Evolutionary conservation across 2,797 vertebrate genomes (phyloP).

Genomic region (Myioborus melanocephalus): DNA sequence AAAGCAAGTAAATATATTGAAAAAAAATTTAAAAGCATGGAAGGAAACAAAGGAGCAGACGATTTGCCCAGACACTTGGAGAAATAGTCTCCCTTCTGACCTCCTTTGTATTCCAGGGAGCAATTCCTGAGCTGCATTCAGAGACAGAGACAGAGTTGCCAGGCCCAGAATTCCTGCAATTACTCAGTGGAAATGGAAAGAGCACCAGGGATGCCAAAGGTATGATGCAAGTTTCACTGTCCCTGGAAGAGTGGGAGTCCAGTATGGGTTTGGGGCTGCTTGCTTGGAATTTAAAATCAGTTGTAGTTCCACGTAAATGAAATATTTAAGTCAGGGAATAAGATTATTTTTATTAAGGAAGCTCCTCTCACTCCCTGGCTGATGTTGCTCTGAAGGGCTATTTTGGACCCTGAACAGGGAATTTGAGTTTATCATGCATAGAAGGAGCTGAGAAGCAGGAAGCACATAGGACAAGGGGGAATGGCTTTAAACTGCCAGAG

Average conservation of each 20-base stretch:
- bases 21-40: not conserved
- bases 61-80: not conserved
- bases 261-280: not conserved
- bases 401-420: not conserved
- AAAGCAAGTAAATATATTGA: not conserved
- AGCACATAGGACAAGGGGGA: not conserved
- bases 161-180: not conserved
- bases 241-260: not conserved
- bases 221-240: constrained; percentile 30
- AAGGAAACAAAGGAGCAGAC: not conserved
- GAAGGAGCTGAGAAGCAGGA: not conserved
- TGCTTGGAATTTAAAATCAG: constrained; percentile 12
- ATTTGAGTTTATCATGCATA: not conserved
- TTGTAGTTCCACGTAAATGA: not conserved
- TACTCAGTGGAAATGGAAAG: constrained; percentile 44
- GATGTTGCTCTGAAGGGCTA: not conserved
- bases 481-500: not conserved
- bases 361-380: not conserved
- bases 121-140: not conserved
- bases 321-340: not conserved
- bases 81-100: not conserved
- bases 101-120: not conserved
- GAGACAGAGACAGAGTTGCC: not conserved
- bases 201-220: not conserved
- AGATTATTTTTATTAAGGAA: not conserved